Evolutionary conservation across 2,113 vertebrate species (phyloP).

Genomic region (Mionectes macconnelli): DNA sequence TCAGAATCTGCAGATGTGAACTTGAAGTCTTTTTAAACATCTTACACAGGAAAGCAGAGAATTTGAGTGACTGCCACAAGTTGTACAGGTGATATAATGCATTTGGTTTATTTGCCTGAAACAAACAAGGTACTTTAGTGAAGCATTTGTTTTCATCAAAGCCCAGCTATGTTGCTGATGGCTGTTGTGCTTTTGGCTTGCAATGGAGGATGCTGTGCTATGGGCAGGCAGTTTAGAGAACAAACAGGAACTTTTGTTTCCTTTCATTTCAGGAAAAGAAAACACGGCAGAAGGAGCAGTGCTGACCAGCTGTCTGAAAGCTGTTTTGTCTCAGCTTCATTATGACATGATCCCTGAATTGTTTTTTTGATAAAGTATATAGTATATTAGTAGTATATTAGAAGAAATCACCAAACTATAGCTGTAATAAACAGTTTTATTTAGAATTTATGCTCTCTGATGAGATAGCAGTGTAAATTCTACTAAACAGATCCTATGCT

Average conservation of each 20-base stretch:
- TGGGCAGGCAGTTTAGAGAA: constrained; percentile 31
- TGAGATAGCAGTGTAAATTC: background rate
- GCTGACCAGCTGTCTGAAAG: constrained; percentile 32
- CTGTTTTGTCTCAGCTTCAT: constrained; percentile 22
- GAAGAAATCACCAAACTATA: background rate
- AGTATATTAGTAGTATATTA: background rate
- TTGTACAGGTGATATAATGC: background rate
- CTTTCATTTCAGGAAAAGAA: constrained; percentile 47
- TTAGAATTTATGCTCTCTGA: background rate
- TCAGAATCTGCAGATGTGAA: constrained; percentile 35
- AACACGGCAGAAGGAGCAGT: constrained; percentile 21
- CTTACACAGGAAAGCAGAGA: background rate
- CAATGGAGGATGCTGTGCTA: constrained; percentile 29
- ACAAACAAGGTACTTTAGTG: background rate
- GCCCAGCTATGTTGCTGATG: background rate
- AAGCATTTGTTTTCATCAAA: background rate
- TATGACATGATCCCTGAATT: background rate
- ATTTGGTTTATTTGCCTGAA: background rate
- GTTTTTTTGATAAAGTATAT: background rate
- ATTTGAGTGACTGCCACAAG: background rate
- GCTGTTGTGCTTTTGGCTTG: background rate
- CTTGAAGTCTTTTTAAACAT: background rate
- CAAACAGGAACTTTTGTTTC: constrained; percentile 69
- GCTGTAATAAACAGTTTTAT: background rate
- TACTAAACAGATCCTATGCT: background rate